Evolutionary conservation across 2,113 vertebrate genomes (phyloP).

Genomic region (Amblyopsis rosae): DNA sequence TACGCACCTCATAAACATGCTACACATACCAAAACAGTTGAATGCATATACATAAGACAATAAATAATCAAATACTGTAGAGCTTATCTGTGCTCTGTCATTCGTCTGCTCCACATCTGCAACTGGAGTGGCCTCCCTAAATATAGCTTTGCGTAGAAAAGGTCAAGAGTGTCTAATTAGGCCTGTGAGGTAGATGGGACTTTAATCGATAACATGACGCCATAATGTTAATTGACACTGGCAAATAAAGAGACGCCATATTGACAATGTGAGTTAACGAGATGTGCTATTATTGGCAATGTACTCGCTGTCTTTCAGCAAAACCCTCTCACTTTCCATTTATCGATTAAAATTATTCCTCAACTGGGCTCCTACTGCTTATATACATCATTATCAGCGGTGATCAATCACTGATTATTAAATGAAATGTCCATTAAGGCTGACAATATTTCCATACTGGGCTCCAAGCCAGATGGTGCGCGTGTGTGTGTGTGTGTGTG

Average conservation of each 20-base stretch:
- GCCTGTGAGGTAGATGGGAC: slow-evolving; percentile 46
- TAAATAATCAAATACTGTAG: not conserved
- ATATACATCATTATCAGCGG: slow-evolving; percentile 69
- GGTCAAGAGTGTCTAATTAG: slow-evolving; percentile 66
- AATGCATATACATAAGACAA: not conserved
- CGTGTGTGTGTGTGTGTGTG: not conserved
- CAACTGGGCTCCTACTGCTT: slow-evolving; percentile 53
- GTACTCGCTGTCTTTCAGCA: slow-evolving; percentile 25
- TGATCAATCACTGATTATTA: slow-evolving; percentile 74
- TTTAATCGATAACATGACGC: slow-evolving; percentile 42
- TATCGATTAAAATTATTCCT: slow-evolving; percentile 67
- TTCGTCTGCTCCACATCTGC: not conserved
- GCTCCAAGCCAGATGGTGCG: slow-evolving; percentile 42
- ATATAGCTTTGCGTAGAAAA: slow-evolving; percentile 49
- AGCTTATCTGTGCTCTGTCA: not conserved
- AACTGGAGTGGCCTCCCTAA: slow-evolving; percentile 34
- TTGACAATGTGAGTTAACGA: slow-evolving; percentile 58
- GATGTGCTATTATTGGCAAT: slow-evolving; percentile 52
- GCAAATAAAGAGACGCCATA: slow-evolving; percentile 64
- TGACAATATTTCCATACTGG: slow-evolving; percentile 63
- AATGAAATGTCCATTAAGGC: slow-evolving; percentile 70
- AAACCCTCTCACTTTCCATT: slow-evolving; percentile 43
- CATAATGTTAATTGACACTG: slow-evolving; percentile 56
- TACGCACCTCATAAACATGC: not conserved
- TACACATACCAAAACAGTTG: not conserved